Percentiles rank a stretch among this genome's conserved stretches.
Evolutionary conservation across 1,140 invertebrate genomes (phyloP).

Genomic region (Rhagoletis zephyria): DNA sequence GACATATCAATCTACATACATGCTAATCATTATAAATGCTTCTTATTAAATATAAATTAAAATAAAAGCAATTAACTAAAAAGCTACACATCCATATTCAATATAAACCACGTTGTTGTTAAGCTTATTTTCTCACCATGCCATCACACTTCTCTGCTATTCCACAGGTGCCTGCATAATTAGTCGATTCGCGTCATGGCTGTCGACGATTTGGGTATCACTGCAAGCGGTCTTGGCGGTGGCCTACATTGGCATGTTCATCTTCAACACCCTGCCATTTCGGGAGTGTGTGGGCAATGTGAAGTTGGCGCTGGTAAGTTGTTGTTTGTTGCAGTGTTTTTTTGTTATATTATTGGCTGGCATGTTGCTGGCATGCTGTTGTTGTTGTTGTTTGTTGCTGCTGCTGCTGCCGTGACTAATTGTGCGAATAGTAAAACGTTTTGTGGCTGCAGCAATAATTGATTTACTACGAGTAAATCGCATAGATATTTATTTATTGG

Average conservation of each 20-base stretch:
- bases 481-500: not conserved
- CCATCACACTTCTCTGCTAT: not conserved
- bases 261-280: slow-evolving; percentile 67
- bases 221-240: slow-evolving; percentile 70
- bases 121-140: not conserved
- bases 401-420: slow-evolving; percentile 5
- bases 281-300: slow-evolving; percentile 67
- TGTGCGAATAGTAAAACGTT: slow-evolving; percentile 20
- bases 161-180: slow-evolving; percentile 69
- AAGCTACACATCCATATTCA: too few species aligned
- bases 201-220: slow-evolving; percentile 71
- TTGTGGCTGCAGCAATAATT: slow-evolving; percentile 3
- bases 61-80: too few species aligned
- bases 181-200: slow-evolving; percentile 71
- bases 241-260: slow-evolving; percentile 71
- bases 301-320: slow-evolving; percentile 63
- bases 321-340: not conserved
- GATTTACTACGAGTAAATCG: not conserved
- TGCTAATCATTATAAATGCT: too few species aligned
- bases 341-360: too few species aligned
- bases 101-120: too few species aligned
- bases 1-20: too few species aligned
- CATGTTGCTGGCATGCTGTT: not conserved
- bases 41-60: too few species aligned
- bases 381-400: not conserved